Conservation (phyloP, 2,113 vertebrate species). For the Gnathonemus echidnorhynchus region DNA sequence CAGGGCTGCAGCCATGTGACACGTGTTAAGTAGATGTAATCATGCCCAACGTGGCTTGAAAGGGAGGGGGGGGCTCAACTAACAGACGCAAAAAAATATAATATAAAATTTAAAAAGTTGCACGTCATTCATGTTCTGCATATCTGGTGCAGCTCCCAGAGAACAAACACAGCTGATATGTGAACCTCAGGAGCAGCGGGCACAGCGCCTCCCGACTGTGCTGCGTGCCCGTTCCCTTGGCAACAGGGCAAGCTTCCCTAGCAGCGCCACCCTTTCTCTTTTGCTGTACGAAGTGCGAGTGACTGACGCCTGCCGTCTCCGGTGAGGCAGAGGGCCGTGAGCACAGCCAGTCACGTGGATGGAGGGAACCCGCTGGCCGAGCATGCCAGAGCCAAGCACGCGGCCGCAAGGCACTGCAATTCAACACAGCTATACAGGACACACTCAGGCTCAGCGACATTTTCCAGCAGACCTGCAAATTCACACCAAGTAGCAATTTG, state of each 20-base stretch:
- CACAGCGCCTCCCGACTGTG: too few species aligned
- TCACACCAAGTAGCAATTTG: background rate
- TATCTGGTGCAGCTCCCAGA: background rate
- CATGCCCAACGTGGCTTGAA: background rate
- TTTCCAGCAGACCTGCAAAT: background rate
- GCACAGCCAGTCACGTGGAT: background rate
- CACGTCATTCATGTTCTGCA: background rate
- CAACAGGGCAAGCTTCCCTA: background rate
- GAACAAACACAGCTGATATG: background rate
- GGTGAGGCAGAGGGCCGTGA: background rate
- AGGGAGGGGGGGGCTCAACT: background rate
- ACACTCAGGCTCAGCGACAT: background rate
- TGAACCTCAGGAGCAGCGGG: background rate
- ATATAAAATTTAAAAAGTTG: background rate
- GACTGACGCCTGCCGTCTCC: background rate
- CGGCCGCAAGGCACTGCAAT: background rate
- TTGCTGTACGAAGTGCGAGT: background rate
- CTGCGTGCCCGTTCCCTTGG: background rate
- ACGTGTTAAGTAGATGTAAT: background rate
- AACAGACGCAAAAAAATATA: background rate
- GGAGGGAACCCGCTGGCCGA: background rate
- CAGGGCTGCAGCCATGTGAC: background rate
- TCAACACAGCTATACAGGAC: background rate
- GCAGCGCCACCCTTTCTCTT: background rate
- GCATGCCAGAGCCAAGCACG: background rate